A percentile compares a stretch with the other conserved stretches of the same genome.
Evolutionary conservation across 2,888 invertebrate genomes (phyloP).

Genomic region (Dione juno): DNA sequence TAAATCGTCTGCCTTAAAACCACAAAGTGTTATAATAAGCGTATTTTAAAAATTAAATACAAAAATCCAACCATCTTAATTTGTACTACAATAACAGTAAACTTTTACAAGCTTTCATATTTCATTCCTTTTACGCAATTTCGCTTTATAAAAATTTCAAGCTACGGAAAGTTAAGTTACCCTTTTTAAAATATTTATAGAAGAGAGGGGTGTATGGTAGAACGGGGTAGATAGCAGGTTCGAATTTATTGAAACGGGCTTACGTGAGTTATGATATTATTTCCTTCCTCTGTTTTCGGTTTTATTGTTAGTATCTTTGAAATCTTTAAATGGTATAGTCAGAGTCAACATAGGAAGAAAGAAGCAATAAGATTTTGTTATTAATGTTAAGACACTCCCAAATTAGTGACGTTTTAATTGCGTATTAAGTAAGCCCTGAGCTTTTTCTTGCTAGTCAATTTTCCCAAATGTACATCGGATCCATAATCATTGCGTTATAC

Average conservation of each 20-base stretch:
- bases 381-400: no score
- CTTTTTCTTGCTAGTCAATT: no score
- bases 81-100: slow-evolving; percentile 49
- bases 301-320: neutral
- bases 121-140: slow-evolving; percentile 37
- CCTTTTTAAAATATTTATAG: slow-evolving; percentile 50
- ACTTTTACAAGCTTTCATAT: slow-evolving; percentile 44
- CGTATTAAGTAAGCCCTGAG: no score
- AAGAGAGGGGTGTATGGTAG: slow-evolving; percentile 33
- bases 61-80: slow-evolving; percentile 45
- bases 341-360: no score
- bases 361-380: no score
- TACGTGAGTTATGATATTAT: neutral
- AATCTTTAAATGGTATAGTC: no score
- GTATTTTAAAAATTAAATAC: slow-evolving; percentile 13
- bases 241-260: slow-evolving; percentile 4
- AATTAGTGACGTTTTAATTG: no score
- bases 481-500: no score
- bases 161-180: slow-evolving; percentile 40
- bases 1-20: neutral
- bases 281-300: neutral
- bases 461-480: no score
- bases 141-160: slow-evolving; percentile 45
- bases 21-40: neutral
- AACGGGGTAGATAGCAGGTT: slow-evolving; percentile 27